These are phyloP conservation scores for Andrena bicolor DNA, from an alignment of 2,888 invertebrate genomes.

Conservation along the genomic window DNA sequence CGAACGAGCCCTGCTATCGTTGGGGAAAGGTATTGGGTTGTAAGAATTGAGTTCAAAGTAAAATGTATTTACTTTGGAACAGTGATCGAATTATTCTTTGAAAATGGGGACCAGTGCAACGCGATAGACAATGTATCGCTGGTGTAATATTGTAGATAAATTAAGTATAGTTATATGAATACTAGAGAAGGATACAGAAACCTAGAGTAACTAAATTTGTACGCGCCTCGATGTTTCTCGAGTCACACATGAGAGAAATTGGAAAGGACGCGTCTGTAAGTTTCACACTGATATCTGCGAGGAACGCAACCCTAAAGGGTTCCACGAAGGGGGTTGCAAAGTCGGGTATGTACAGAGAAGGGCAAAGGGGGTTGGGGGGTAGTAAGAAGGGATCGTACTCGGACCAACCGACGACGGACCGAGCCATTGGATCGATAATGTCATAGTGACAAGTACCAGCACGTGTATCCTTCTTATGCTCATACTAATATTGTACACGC, in stretches of 20 bases:
- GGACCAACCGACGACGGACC: constrained; percentile 73
- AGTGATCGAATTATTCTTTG: too few relatives aligned
- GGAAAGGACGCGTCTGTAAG: constrained; percentile 62
- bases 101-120: too few relatives aligned
- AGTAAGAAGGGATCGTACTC: constrained; percentile 71
- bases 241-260: constrained; percentile 53
- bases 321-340: constrained; percentile 68
- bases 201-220: background rate
- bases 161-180: background rate
- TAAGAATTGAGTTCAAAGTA: too few relatives aligned
- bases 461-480: constrained; percentile 61
- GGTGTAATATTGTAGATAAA: too few relatives aligned
- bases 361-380: constrained; percentile 52
- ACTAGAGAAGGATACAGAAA: background rate
- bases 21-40: background rate
- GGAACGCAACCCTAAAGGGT: constrained; percentile 74
- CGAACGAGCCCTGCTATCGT: background rate
- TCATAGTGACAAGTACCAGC: constrained; percentile 76
- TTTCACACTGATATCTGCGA: constrained; percentile 70
- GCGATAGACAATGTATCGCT: too few relatives aligned
- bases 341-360: constrained; percentile 68
- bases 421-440: constrained; percentile 77
- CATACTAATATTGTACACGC: constrained; percentile 10
- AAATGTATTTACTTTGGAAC: too few relatives aligned
- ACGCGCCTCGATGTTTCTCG: constrained; percentile 6